phyloP scores from a whole-genome alignment of 2,113 vertebrate genomes.

The Dipodomys ordii region DNA sequence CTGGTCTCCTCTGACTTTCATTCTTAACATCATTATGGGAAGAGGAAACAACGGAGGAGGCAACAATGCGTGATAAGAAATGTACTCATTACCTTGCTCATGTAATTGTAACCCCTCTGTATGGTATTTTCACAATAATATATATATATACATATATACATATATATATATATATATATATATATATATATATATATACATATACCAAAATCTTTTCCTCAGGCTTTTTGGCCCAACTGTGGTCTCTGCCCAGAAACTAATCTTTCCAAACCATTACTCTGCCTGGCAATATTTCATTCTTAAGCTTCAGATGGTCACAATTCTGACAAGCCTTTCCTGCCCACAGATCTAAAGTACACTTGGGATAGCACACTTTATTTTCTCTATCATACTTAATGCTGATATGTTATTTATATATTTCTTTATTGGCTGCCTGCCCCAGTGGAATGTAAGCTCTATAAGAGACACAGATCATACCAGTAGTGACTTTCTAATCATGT shows the following conservation, averaged over 20 bases:
- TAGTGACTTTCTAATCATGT: background rate
- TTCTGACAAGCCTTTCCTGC: background rate
- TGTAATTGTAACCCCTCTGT: no score
- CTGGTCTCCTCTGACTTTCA: background rate
- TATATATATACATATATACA: no score
- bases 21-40: background rate
- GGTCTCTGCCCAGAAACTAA: background rate
- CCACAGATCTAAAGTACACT: background rate
- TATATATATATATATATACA: no score
- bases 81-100: no score
- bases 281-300: background rate
- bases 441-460: background rate
- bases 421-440: background rate
- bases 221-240: background rate
- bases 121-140: no score
- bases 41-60: no score
- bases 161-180: no score
- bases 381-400: background rate
- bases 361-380: slow-evolving; percentile 1
- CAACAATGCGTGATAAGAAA: no score
- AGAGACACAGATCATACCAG: background rate
- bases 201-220: background rate
- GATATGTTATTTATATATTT: background rate
- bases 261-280: background rate
- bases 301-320: background rate